Conservation (phyloP, 2,797 vertebrate genomes). For the Syndactyla subalaris region DNA sequence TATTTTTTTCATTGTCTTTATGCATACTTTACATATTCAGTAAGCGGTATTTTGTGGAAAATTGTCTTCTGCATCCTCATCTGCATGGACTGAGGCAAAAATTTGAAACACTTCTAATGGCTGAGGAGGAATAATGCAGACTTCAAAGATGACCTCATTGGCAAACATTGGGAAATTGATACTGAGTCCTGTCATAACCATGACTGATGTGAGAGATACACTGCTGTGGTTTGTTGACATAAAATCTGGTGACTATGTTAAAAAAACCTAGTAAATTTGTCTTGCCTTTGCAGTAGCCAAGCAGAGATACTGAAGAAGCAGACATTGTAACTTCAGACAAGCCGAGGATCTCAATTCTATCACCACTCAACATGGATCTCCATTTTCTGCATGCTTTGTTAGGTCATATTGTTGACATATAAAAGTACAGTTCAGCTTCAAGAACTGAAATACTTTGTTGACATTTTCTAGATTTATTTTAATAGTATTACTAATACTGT, state of each 20-base stretch:
- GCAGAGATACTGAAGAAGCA: neutral
- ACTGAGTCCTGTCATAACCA: neutral
- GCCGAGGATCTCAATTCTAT: neutral
- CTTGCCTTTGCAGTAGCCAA: neutral
- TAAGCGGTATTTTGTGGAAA: neutral
- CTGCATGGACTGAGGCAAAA: neutral
- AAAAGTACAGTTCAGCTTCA: neutral
- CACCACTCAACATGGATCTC: neutral
- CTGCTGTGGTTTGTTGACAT: neutral
- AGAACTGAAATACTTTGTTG: neutral
- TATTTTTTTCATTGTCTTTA: conserved; percentile 18
- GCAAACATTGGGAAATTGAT: neutral
- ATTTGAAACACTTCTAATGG: neutral
- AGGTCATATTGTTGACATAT: neutral
- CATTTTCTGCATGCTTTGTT: neutral
- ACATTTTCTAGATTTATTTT: neutral
- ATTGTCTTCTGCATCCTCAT: neutral
- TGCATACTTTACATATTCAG: neutral
- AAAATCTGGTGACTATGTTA: neutral
- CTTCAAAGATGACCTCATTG: neutral
- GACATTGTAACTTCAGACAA: neutral
- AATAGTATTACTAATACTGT: neutral
- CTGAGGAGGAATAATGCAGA: neutral
- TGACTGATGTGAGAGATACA: neutral
- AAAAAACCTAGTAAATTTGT: neutral